Evolutionary conservation across 2,888 invertebrate genomes (phyloP).

Genomic region (Caenorhabditis sulstoni): DNA sequence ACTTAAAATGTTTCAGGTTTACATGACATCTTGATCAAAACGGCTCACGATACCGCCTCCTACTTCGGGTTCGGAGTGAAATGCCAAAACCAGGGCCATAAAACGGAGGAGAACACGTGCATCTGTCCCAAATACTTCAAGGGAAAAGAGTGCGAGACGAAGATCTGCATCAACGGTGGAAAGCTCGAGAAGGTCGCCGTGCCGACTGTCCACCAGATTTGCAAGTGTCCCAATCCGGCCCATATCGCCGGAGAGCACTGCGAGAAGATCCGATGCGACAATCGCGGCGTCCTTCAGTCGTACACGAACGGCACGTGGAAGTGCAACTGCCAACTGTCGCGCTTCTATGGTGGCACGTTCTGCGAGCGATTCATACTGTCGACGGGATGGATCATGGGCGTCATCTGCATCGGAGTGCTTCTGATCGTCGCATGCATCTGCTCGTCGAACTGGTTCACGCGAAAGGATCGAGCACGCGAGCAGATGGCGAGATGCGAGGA

Average conservation of each 20-base stretch:
- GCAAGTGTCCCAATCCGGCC: slow-evolving; percentile 71
- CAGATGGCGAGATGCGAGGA: background rate
- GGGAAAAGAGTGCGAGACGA: slow-evolving; percentile 71
- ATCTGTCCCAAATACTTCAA: slow-evolving; percentile 67
- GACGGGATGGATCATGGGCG: slow-evolving; percentile 8
- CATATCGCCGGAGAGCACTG: slow-evolving; percentile 76
- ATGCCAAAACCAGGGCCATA: slow-evolving; percentile 73
- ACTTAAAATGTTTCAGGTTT: slow-evolving; percentile 28
- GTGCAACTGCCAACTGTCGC: slow-evolving; percentile 69
- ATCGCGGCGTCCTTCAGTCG: slow-evolving; percentile 63
- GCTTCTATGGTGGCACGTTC: slow-evolving; percentile 63
- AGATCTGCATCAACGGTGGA: slow-evolving; percentile 70
- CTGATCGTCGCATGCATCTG: slow-evolving; percentile 39
- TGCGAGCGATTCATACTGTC: slow-evolving; percentile 55
- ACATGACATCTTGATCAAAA: slow-evolving; percentile 49
- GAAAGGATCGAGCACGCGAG: slow-evolving; percentile 8
- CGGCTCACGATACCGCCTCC: slow-evolving; percentile 34
- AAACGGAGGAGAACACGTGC: slow-evolving; percentile 66
- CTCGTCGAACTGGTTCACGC: slow-evolving; percentile 44
- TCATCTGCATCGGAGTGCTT: slow-evolving; percentile 16
- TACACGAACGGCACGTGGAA: slow-evolving; percentile 59
- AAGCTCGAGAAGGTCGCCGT: slow-evolving; percentile 42
- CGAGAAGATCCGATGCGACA: slow-evolving; percentile 71
- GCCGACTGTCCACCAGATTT: slow-evolving; percentile 19
- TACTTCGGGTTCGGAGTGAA: slow-evolving; percentile 71